phyloP scores from a whole-genome alignment of 2,113 vertebrate genomes.

The Parus major region DNA sequence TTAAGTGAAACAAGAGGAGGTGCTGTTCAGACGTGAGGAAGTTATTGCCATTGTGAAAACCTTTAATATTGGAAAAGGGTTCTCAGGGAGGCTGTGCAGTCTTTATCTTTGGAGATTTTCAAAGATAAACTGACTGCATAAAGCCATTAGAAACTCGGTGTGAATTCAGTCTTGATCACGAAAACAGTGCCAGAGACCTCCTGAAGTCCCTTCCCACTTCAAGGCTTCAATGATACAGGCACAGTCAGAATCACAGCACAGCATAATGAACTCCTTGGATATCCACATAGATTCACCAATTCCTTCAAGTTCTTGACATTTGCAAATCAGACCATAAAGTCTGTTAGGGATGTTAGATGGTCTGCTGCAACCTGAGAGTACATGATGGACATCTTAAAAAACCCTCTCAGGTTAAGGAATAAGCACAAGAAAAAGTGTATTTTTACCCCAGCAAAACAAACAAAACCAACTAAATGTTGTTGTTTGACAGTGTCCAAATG shows the following conservation, averaged over 20 bases:
- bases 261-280: background rate
- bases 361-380: background rate
- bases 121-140: background rate
- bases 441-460: background rate
- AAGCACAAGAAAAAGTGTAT: background rate
- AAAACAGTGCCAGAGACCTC: background rate
- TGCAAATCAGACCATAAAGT: background rate
- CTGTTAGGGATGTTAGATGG: background rate
- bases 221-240: background rate
- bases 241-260: background rate
- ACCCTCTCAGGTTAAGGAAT: background rate
- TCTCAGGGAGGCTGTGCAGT: background rate
- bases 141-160: background rate
- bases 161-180: background rate
- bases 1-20: accelerated
- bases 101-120: background rate
- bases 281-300: background rate
- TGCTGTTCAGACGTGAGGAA: background rate
- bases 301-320: background rate
- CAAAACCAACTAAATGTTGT: background rate
- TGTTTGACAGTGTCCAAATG: background rate
- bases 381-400: background rate
- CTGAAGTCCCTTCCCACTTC: background rate
- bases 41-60: background rate
- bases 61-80: background rate